Percentiles rank a stretch among this genome's conserved stretches.
These are phyloP conservation scores for Dryoscopus gambensis DNA, from an alignment of 2,113 vertebrate genomes.

Conservation along the genomic window DNA sequence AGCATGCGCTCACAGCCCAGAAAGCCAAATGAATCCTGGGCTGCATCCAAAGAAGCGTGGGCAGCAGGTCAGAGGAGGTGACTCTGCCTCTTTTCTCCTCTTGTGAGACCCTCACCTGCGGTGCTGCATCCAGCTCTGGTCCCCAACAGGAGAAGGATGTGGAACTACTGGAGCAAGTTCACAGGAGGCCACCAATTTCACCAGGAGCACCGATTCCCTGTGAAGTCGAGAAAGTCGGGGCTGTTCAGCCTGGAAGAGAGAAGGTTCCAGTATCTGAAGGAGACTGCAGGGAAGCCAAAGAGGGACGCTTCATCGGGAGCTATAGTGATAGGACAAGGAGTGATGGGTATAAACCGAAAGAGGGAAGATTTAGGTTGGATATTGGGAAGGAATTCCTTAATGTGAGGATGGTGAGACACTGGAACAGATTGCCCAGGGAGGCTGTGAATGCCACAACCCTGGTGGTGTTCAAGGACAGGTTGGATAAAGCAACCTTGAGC, in stretches of 20 bases:
- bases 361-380: neutral
- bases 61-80: neutral
- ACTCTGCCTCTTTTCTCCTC: neutral
- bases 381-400: neutral
- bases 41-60: neutral
- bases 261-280: neutral
- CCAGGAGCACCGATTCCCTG: neutral
- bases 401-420: neutral
- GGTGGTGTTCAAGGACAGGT: neutral
- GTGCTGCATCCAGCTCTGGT: neutral
- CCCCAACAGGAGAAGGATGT: neutral
- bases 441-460: neutral
- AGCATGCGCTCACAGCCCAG: neutral
- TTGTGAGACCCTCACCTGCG: neutral
- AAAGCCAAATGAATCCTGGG: neutral
- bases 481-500: neutral
- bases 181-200: neutral
- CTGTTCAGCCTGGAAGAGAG: neutral
- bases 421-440: neutral
- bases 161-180: neutral
- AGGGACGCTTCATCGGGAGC: neutral
- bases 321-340: neutral
- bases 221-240: neutral
- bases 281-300: neutral
- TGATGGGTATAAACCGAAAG: neutral